phyloP scores from a whole-genome alignment of 1,140 invertebrate genomes.

The Drosophila repletoides region DNA sequence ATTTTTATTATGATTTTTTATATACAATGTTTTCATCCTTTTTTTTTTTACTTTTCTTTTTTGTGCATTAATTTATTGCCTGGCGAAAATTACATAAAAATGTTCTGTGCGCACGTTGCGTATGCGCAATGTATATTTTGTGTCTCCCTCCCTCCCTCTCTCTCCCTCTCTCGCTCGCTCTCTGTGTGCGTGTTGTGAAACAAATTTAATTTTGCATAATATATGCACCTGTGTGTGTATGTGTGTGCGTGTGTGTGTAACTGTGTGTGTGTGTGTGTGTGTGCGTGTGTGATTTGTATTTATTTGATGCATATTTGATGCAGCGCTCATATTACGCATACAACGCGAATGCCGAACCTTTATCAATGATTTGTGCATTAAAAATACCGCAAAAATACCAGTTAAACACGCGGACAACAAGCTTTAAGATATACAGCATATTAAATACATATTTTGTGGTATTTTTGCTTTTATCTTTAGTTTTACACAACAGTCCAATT shows the following conservation, averaged over 20 bases:
- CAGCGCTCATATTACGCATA: slow-evolving; percentile 34
- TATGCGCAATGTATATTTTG: slow-evolving; percentile 33
- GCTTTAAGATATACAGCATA: background rate
- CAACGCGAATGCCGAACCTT: slow-evolving; percentile 2
- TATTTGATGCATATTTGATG: slow-evolving; percentile 30
- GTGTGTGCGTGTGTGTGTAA: slow-evolving; percentile 12
- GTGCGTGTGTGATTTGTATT: background rate
- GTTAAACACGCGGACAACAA: background rate
- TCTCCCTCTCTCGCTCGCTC: too few species aligned
- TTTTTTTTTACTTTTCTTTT: slow-evolving; percentile 9
- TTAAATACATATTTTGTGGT: background rate
- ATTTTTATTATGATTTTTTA: slow-evolving; percentile 2
- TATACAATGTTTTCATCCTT: background rate
- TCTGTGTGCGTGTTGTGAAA: too few species aligned
- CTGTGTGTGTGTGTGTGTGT: slow-evolving; percentile 2
- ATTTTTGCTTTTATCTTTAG: too few species aligned
- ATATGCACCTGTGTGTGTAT: background rate
- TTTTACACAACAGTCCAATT: too few species aligned
- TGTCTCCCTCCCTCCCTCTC: too few species aligned
- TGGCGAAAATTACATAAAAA: slow-evolving; percentile 3
- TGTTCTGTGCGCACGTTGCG: slow-evolving; percentile 12
- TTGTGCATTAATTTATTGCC: slow-evolving; percentile 22
- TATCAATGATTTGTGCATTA: slow-evolving; percentile 1
- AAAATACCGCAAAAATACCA: background rate
- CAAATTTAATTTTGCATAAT: too few species aligned